A percentile compares a stretch with the other conserved stretches of the same genome.
phyloP scores from a whole-genome alignment of 2,888 invertebrate genomes.

The Drosophila subsilvestris region DNA sequence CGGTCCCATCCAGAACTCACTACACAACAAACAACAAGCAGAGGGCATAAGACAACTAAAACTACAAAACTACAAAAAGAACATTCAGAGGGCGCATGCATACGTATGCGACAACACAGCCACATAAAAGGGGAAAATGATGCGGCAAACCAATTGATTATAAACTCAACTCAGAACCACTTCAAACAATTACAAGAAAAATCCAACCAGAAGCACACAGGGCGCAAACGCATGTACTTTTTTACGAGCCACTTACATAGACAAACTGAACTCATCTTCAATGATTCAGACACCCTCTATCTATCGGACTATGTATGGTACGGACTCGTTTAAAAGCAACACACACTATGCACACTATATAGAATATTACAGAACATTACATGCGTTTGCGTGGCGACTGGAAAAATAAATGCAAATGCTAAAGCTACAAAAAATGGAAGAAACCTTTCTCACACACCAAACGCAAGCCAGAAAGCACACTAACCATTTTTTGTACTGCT shows the following conservation, averaged over 20 bases:
- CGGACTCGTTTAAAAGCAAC: constrained; percentile 68
- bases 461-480: constrained; percentile 34
- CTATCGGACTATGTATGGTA: constrained; percentile 50
- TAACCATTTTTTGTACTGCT: constrained; percentile 55
- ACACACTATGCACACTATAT: constrained; percentile 35
- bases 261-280: constrained; percentile 20
- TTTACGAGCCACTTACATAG: constrained; percentile 69
- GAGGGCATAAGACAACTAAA: constrained; percentile 16
- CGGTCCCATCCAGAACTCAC: constrained; percentile 46
- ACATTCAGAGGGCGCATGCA: constrained; percentile 28
- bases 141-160: constrained; percentile 32
- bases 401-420: constrained; percentile 13
- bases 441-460: constrained; percentile 33
- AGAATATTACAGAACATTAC: constrained; percentile 48
- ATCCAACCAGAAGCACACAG: constrained; percentile 21
- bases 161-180: constrained; percentile 28
- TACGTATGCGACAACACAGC: constrained; percentile 10
- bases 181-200: constrained; percentile 2
- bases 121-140: constrained; percentile 3
- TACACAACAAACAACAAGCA: constrained; percentile 28
- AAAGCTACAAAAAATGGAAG: constrained; percentile 30
- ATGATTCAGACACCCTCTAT: constrained; percentile 37
- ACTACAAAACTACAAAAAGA: constrained; percentile 39
- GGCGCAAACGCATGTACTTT: constrained; percentile 76
- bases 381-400: constrained; percentile 66